Base-by-base conservation (phyloP, 1,140 invertebrate species). In the Tribolium madens region DNA sequence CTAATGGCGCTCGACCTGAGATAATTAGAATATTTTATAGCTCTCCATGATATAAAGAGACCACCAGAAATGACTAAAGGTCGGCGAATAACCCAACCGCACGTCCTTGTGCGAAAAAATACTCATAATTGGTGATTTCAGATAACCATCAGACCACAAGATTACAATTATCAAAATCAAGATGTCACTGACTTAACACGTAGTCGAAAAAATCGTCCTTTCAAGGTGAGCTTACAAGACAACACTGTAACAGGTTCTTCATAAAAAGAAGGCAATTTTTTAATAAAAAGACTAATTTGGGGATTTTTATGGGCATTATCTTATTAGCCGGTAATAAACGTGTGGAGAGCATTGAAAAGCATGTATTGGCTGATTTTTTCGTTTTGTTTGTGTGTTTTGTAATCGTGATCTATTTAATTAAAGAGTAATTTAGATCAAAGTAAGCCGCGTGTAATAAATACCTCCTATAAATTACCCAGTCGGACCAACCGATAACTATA, bases 351-450 rank as follows among this genome's bases (percentile, higher is more conserved):
- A 60, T 10, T 26, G 15, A 18, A 60, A 60, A 18, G 53, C 18
- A 31, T 64, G 57, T 14, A 57, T 21, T 33, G 57, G 57, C 9
- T 3, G 15, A 57, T 64, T 64, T 64, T 64, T 64, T 64, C n/a
- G 3, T 64, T 33, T 64, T 64, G 21, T 64, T 26, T 57, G 57
- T 64, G 57, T 64, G 57, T 74, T 74, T 74, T 53, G 73, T 74
- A 46, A 74, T 74, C 73, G 73, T 74, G 73, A 60, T 74, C 50
- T 74, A 60, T 74, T 74, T 74, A 74, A 74, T 74, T 74, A 74
- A 60, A 74, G 53, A 57, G 48, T 33, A 74, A 74, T 74, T 74
- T 74, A 74, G 73, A 74, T 74, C 73, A 74, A 74, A 74, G 73
- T 60, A 60, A 60, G 53, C 73, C 73, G 73, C 73, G 36, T 53